A percentile compares a stretch with the other conserved stretches of the same genome.
phyloP scores from a whole-genome alignment of 2,888 invertebrate genomes.

The Minunthozetes semirufus region DNA sequence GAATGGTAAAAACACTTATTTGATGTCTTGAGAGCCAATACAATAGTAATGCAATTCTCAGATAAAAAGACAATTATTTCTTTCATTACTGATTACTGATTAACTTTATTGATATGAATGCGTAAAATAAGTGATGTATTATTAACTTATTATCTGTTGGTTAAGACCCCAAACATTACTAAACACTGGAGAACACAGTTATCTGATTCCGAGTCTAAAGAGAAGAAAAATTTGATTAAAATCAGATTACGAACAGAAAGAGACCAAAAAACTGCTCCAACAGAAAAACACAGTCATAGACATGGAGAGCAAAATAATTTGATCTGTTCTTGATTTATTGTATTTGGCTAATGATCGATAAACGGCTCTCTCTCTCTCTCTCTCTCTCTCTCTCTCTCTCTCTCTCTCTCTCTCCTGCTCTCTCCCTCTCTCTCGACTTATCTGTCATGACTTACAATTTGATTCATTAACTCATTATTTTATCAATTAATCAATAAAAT shows the following conservation, averaged over 20 bases:
- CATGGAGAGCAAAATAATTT: not conserved
- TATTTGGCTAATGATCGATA: slow-evolving; percentile 14
- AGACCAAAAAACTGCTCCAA: not conserved
- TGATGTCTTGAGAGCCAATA: too few species aligned
- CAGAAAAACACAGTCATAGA: not conserved
- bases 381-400: too few species aligned
- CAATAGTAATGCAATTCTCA: not conserved
- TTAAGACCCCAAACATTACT: not conserved
- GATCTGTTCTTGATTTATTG: slow-evolving; percentile 1
- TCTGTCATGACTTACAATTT: slow-evolving; percentile 18
- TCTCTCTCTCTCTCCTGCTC: too few species aligned
- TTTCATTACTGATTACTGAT: not conserved
- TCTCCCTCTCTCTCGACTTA: not conserved
- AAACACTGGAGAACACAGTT: not conserved
- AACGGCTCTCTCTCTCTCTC: not conserved
- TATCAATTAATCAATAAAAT: slow-evolving; percentile 14
- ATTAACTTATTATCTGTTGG: not conserved
- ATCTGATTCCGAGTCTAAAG: not conserved
- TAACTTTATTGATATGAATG: not conserved
- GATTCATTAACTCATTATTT: slow-evolving; percentile 16
- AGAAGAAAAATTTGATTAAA: not conserved
- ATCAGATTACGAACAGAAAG: not conserved
- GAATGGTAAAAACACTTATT: too few species aligned
- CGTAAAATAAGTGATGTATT: too few species aligned
- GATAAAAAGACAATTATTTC: not conserved